Conservation (phyloP, 2,113 vertebrate species). For the Cyprinodon brontotheroides region DNA sequence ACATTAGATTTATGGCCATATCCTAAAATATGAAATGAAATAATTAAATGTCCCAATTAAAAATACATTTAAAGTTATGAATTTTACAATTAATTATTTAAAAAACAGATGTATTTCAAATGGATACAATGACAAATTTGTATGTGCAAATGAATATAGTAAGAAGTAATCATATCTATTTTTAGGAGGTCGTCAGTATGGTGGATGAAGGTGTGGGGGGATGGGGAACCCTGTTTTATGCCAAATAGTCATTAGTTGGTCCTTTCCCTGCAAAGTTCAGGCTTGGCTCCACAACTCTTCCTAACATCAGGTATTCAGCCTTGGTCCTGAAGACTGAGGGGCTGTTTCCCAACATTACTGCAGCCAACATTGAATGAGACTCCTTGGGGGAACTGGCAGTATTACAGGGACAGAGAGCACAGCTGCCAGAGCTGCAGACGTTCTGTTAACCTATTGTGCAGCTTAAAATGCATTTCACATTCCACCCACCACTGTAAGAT, state of each 20-base stretch:
- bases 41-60: too few species aligned
- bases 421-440: conserved; percentile 38
- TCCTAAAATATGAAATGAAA: too few species aligned
- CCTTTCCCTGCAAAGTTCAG: background rate
- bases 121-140: too few species aligned
- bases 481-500: background rate
- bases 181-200: too few species aligned
- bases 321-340: conserved; percentile 19
- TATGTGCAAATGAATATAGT: too few species aligned
- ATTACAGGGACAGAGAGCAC: conserved; percentile 35
- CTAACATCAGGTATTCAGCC: conserved; percentile 7
- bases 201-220: too few species aligned
- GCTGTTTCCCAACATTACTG: conserved; percentile 18
- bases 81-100: too few species aligned
- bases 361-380: conserved; percentile 15
- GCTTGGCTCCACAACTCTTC: background rate
- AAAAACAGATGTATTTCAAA: too few species aligned
- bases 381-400: conserved; percentile 29
- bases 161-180: too few species aligned
- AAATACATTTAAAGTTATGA: too few species aligned
- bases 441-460: conserved; percentile 19
- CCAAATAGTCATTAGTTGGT: background rate
- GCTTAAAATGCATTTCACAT: conserved; percentile 4
- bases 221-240: too few species aligned
- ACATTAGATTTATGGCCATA: too few species aligned